Evolutionary conservation across 2,113 vertebrate genomes (phyloP).

Genomic region (Atherinomorus stipes): DNA sequence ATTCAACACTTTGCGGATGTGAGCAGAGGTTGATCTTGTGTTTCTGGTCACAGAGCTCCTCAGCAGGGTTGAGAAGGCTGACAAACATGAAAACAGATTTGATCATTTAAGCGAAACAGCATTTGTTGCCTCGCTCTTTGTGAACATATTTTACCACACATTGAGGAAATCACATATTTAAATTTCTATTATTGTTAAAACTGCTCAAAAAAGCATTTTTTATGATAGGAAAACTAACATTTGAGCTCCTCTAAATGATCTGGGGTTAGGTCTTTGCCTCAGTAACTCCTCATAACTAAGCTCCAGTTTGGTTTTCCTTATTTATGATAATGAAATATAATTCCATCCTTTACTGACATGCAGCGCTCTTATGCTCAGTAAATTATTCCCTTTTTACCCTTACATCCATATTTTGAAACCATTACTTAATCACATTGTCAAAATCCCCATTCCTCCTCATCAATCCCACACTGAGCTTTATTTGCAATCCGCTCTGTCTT

Average conservation of each 20-base stretch:
- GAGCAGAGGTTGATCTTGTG: conserved; percentile 5
- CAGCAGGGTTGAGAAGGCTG: no score
- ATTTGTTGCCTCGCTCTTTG: no score
- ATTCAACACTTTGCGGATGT: conserved; percentile 60
- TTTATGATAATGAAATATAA: conserved; percentile 77
- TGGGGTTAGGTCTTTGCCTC: conserved; percentile 31
- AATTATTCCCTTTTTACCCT: conserved; percentile 72
- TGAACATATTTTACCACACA: no score
- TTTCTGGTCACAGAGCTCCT: conserved; percentile 3
- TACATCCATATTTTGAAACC: conserved; percentile 73
- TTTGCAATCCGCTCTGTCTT: conserved; percentile 71
- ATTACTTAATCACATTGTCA: conserved; percentile 84
- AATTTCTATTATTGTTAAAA: conserved; percentile 6
- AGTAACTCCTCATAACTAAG: conserved; percentile 24
- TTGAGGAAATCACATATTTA: no score
- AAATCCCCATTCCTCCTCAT: conserved; percentile 81
- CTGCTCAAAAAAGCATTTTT: not conserved
- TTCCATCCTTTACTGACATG: conserved; percentile 74
- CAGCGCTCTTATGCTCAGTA: conserved; percentile 56
- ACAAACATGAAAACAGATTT: no score
- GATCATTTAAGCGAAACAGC: no score
- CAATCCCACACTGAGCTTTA: conserved; percentile 73
- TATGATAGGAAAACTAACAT: conserved; percentile 3
- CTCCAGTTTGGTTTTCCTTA: conserved; percentile 54
- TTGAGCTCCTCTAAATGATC: conserved; percentile 28